A percentile compares a stretch with the other conserved stretches of the same genome.
phyloP scores from a whole-genome alignment of 2,113 vertebrate genomes.

The Porphyrio hochstetteri region DNA sequence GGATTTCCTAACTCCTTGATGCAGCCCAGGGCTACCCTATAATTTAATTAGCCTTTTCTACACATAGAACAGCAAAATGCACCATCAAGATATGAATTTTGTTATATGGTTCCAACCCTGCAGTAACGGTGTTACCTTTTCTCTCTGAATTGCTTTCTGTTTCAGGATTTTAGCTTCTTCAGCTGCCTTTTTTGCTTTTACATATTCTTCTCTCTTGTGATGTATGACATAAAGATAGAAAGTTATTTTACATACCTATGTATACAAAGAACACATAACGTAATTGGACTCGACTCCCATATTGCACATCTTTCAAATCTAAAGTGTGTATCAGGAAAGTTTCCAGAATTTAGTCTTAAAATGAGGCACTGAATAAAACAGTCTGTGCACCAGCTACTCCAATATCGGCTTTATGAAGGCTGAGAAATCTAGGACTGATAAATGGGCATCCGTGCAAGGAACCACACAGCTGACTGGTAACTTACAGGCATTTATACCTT shows the following conservation, averaged over 20 bases:
- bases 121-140: constrained; percentile 74
- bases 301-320: not conserved
- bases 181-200: constrained; percentile 74
- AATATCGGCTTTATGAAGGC: not conserved
- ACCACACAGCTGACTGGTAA: not conserved
- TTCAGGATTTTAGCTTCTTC: constrained; percentile 78
- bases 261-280: not conserved
- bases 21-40: not conserved
- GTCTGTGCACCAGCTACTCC: not conserved
- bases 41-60: not conserved
- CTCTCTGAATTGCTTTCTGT: constrained; percentile 82
- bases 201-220: constrained; percentile 76
- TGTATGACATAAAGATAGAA: constrained; percentile 41
- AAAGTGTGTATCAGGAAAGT: not conserved
- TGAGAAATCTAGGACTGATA: not conserved
- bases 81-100: not conserved
- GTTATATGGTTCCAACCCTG: not conserved
- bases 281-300: not conserved
- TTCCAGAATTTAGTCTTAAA: not conserved
- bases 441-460: not conserved
- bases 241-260: not conserved
- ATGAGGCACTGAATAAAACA: not conserved
- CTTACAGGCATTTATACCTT: constrained; percentile 1
- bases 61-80: not conserved
- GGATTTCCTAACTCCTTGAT: not conserved